phyloP scores from a whole-genome alignment of 2,113 vertebrate genomes.

The Sinocyclocheilus anshuiensis region DNA sequence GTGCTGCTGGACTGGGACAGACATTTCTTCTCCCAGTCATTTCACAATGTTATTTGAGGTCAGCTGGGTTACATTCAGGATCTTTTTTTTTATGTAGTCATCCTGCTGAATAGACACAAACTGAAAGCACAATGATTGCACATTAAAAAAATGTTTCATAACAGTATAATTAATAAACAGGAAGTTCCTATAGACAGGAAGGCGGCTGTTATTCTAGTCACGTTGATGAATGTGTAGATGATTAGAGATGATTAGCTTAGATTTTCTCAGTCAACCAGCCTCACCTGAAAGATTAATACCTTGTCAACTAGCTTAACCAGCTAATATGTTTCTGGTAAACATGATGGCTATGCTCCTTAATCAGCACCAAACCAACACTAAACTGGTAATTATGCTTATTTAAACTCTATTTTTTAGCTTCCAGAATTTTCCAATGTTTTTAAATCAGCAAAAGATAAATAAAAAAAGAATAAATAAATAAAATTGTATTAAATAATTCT shows the following conservation, averaged over 20 bases:
- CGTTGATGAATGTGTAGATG: not conserved
- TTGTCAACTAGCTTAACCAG: not conserved
- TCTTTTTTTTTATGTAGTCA: not conserved
- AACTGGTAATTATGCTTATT: no score
- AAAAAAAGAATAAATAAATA: no score
- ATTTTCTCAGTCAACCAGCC: not conserved
- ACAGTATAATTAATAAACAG: not conserved
- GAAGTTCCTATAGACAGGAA: not conserved
- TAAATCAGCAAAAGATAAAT: no score
- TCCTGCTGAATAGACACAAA: not conserved
- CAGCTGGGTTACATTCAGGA: not conserved
- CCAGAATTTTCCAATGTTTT: no score
- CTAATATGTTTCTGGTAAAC: not conserved
- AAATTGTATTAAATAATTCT: no score
- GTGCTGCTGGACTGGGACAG: not conserved
- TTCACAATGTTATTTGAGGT: not conserved
- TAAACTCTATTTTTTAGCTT: no score
- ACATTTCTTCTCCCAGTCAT: not conserved
- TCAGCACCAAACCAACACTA: no score
- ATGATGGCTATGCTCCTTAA: no score
- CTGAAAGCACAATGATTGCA: not conserved
- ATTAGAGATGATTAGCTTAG: not conserved
- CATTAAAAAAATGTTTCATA: not conserved
- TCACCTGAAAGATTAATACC: not conserved
- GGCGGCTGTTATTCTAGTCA: not conserved